Base-by-base conservation (phyloP, 2,113 vertebrate species). In the Galbula dea region DNA sequence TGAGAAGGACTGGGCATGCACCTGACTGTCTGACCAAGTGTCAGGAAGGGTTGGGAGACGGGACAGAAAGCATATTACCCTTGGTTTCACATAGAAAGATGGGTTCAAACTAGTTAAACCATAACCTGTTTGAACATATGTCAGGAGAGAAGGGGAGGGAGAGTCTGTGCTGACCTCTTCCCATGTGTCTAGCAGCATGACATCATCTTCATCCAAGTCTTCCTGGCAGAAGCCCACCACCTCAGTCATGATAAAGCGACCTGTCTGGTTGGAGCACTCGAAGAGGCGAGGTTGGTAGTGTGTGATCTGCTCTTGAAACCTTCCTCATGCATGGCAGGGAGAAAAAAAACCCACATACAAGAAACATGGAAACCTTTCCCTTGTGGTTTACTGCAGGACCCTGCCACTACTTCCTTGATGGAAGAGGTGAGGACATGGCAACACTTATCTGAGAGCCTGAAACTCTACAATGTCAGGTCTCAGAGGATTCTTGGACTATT, bases 181-280 rank as follows among this genome's bases (percentile, higher is more conserved):
- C 99, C 99, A 99, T 2, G 98, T 99, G 95, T 99, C 99, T 92
- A 99, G 93, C 34, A 99, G 94, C 98, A 99, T 99, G 69, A 99
- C 98, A 18, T 99, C 99, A 26, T 99, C 99, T 90, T 99, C 98
- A 21, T 99, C 99, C 95, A 99, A 95, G 96, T 99, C 99, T 16
- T 97, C 97, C 96, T 99, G 99, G 65, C 96, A 95, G 30, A 99
- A 99, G 76, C 98, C 97, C 2, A 96, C 96, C 72, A 99, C 96
- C 94, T 99, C 99, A 0, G 98, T 99, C 97, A 99, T 98, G 87
- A 96, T 96, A 92, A 99, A 99, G 10, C 95, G 95, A 5, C 99
- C 99, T 0, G 97, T 98, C 95, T 99, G 98, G 96, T 99, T 99
- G 95, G 99, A 99, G 96, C 99, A 99, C 86, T 99, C 99, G 1